A percentile compares a stretch with the other conserved stretches of the same genome.
These are phyloP conservation scores for Manis javanica DNA, from an alignment of 2,797 vertebrate species.

Conservation along the genomic window DNA sequence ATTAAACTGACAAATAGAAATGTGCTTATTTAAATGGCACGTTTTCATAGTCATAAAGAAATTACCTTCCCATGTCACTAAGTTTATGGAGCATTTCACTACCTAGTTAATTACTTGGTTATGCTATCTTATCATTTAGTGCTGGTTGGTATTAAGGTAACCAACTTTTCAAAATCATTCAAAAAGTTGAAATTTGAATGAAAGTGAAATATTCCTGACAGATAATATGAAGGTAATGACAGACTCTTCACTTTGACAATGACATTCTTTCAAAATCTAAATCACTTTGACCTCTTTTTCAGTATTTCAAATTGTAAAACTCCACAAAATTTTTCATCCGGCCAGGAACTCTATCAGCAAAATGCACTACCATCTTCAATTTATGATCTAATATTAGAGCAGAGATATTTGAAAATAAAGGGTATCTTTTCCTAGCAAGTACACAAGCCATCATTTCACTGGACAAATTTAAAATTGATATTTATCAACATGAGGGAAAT, in stretches of 20 bases:
- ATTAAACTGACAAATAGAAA: not conserved
- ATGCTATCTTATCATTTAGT: not conserved
- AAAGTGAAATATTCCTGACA: conserved; percentile 41
- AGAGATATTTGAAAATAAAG: conserved; percentile 66
- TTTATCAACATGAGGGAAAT: conserved; percentile 58
- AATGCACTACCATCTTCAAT: conserved; percentile 63
- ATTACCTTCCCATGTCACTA: not conserved
- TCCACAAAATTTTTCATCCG: not conserved
- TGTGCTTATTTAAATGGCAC: not conserved
- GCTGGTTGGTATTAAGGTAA: not conserved
- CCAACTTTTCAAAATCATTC: conserved; percentile 12
- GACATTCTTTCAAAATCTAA: conserved; percentile 44
- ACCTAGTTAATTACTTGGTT: not conserved
- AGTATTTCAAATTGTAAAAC: conserved; percentile 53
- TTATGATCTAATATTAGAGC: conserved; percentile 70
- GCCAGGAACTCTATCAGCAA: conserved; percentile 40
- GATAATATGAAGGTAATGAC: not conserved
- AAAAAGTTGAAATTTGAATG: conserved; percentile 16
- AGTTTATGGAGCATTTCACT: not conserved
- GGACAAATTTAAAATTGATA: conserved; percentile 66
- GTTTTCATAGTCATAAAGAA: not conserved
- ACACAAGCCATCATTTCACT: conserved; percentile 36
- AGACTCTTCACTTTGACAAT: not conserved
- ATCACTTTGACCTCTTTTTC: conserved; percentile 56
- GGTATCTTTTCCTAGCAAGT: conserved; percentile 60